Evolutionary conservation across 2,113 vertebrate genomes (phyloP).

Genomic region (Microcebus tavaratra): DNA sequence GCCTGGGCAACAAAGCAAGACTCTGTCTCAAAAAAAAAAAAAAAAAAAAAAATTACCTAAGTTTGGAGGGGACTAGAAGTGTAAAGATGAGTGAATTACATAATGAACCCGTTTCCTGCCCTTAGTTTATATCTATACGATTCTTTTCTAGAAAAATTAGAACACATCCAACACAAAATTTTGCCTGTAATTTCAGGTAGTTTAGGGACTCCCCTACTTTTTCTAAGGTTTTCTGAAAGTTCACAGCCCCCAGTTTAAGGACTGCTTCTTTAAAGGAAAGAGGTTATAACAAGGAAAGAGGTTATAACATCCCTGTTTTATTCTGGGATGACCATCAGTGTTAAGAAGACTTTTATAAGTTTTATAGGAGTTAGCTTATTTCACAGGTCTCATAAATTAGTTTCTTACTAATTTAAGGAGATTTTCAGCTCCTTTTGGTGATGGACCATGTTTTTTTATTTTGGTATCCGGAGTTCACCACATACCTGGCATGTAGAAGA

Average conservation of each 20-base stretch:
- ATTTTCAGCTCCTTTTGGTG: not conserved
- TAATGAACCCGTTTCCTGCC: too few species aligned
- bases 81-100: not conserved
- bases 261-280: not conserved
- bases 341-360: not conserved
- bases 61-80: not conserved
- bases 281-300: not conserved
- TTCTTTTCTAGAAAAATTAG: not conserved
- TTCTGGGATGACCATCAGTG: not conserved
- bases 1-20: too few species aligned
- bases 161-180: not conserved
- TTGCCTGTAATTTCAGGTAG: not conserved
- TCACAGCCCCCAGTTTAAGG: not conserved
- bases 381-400: not conserved
- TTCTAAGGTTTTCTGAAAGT: not conserved
- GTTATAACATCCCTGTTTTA: not conserved
- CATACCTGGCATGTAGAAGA: not conserved
- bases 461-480: not conserved
- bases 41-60: too few species aligned
- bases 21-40: too few species aligned
- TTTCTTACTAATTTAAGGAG: not conserved
- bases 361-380: not conserved
- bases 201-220: not conserved
- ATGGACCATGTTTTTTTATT: rapidly evolving
- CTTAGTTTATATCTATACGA: not conserved